These are phyloP conservation scores for Thecocarcelia acutangulata DNA, from an alignment of 2,888 invertebrate genomes.

Conservation along the genomic window DNA sequence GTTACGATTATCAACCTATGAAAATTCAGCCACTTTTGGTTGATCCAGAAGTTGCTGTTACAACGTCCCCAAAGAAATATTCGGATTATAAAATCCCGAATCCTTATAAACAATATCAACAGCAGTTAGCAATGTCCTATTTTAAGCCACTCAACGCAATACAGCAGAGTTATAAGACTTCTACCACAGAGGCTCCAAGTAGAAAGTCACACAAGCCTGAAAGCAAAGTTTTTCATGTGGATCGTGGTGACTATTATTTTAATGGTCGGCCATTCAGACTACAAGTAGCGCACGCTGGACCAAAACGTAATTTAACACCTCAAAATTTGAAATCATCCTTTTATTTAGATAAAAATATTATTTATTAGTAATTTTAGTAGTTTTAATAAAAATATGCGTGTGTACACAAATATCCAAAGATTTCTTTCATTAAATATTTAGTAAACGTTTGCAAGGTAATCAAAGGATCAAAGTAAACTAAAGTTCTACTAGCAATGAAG, in stretches of 20 bases:
- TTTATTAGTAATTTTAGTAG: conserved; percentile 75
- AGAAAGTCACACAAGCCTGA: conserved; percentile 64
- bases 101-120: conserved; percentile 61
- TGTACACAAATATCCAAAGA: background rate
- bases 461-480: no score
- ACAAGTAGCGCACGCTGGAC: conserved; percentile 76
- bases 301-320: conserved; percentile 75
- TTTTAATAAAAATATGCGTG: conserved; percentile 27
- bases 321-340: conserved; percentile 78
- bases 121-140: conserved; percentile 57
- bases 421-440: background rate
- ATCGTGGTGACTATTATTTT: conserved; percentile 78
- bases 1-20: conserved; percentile 91
- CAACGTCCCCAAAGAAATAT: conserved; percentile 40
- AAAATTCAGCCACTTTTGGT: conserved; percentile 74
- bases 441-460: no score
- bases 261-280: conserved; percentile 78
- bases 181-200: conserved; percentile 45
- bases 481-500: no score
- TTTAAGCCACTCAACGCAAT: conserved; percentile 40
- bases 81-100: conserved; percentile 50
- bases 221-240: conserved; percentile 75
- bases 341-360: conserved; percentile 80
- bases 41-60: conserved; percentile 36
- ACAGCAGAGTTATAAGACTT: conserved; percentile 15